Evolutionary conservation across 2,888 invertebrate species (phyloP).

Genomic region (Buathra laborator): DNA sequence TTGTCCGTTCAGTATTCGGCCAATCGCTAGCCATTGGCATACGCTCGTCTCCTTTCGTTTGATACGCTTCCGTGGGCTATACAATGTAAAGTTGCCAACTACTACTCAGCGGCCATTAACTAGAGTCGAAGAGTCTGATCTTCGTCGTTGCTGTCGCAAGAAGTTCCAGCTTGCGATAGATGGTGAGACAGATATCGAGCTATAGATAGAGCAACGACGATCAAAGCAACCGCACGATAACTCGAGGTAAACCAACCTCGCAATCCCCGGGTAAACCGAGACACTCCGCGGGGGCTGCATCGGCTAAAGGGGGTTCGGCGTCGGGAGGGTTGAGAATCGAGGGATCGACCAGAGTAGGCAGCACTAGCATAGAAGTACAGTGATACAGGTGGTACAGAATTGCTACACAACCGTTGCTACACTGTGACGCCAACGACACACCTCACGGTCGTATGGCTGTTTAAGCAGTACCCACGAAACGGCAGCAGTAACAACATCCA

Average conservation of each 20-base stretch:
- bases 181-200: slow-evolving; percentile 63
- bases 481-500: slow-evolving; percentile 1
- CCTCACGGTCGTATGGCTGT: slow-evolving; percentile 37
- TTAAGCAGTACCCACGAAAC: slow-evolving; percentile 49
- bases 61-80: neutral
- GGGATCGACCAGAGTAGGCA: slow-evolving; percentile 42
- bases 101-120: neutral
- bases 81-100: neutral
- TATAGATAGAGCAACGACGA: slow-evolving; percentile 68
- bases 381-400: neutral
- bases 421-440: slow-evolving; percentile 12
- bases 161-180: slow-evolving; percentile 39
- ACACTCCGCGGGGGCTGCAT: slow-evolving; percentile 48
- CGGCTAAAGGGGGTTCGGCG: neutral
- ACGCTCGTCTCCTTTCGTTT: neutral
- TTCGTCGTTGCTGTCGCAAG: slow-evolving; percentile 16
- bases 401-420: slow-evolving; percentile 4
- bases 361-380: slow-evolving; percentile 29
- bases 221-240: slow-evolving; percentile 76
- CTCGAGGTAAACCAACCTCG: slow-evolving; percentile 76
- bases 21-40: neutral
- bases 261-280: slow-evolving; percentile 77
- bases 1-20: neutral
- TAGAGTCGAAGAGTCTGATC: neutral
- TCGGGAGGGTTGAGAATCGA: slow-evolving; percentile 27